A percentile compares a stretch with the other conserved stretches of the same genome.
Conservation (phyloP, 2,113 vertebrate genomes). For the Ursus arctos region DNA sequence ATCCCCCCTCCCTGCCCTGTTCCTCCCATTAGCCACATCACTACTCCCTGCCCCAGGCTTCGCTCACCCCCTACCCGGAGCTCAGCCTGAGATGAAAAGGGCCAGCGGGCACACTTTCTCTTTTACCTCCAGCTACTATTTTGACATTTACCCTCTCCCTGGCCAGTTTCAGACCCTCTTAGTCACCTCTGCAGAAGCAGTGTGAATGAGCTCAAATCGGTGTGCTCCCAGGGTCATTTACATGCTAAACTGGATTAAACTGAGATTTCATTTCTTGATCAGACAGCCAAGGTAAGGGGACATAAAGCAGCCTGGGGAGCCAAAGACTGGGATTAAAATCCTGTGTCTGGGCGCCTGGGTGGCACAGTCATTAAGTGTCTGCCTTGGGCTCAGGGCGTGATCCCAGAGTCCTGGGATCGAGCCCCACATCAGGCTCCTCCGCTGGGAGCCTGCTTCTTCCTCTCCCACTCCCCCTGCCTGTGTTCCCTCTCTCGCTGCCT, state of each 20-base stretch:
- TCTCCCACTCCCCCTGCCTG: no score
- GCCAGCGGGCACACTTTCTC: conserved; percentile 47
- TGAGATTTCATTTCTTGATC: background rate
- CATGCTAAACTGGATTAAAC: background rate
- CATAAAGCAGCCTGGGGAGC: background rate
- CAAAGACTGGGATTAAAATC: background rate
- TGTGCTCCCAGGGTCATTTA: no score
- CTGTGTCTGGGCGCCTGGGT: background rate
- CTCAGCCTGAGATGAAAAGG: background rate
- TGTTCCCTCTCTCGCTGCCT: no score
- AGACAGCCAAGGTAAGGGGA: background rate
- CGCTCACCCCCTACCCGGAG: background rate
- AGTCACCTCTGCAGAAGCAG: background rate
- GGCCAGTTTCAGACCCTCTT: background rate
- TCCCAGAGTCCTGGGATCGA: no score
- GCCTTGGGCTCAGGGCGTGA: no score
- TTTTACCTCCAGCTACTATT: background rate
- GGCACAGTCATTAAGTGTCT: no score
- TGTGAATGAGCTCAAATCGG: background rate
- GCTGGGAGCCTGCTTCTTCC: no score
- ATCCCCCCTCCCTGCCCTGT: background rate
- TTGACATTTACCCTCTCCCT: background rate
- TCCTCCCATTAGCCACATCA: background rate
- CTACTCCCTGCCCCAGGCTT: background rate
- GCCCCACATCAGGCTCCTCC: no score